These are phyloP conservation scores for Thaumetopoea pityocampa DNA, from an alignment of 1,140 invertebrate genomes.

Conservation along the genomic window DNA sequence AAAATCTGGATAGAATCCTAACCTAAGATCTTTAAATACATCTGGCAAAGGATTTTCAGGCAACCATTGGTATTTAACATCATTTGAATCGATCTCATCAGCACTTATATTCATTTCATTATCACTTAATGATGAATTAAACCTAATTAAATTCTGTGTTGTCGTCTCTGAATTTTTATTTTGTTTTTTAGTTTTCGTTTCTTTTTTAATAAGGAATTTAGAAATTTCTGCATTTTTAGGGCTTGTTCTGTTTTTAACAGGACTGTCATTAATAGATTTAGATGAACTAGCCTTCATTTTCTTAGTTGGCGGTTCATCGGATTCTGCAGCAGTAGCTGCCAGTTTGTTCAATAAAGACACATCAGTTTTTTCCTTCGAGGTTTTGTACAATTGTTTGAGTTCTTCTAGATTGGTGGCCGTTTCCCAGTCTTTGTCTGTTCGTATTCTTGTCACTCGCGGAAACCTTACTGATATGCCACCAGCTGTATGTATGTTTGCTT, in stretches of 20 bases:
- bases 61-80: conserved; percentile 22
- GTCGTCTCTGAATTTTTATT: conserved; percentile 19
- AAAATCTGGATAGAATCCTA: conserved; percentile 67
- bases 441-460: conserved; percentile 89
- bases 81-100: conserved; percentile 20
- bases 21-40: conserved; percentile 46
- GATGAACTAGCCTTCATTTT: conserved; percentile 37
- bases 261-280: conserved; percentile 21
- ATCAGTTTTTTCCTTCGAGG: conserved; percentile 82
- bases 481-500: conserved; percentile 90
- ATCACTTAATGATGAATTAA: conserved; percentile 15
- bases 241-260: conserved; percentile 13
- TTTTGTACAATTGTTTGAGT: conserved; percentile 80
- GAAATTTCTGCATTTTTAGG: conserved; percentile 24
- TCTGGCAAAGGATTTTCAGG: conserved; percentile 60
- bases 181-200: conserved; percentile 17
- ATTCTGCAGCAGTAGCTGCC: conserved; percentile 38
- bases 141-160: conserved; percentile 18
- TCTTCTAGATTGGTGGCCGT: conserved; percentile 88
- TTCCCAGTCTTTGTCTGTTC: conserved; percentile 90
- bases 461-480: conserved; percentile 95
- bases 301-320: conserved; percentile 41
- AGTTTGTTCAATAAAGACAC: conserved; percentile 77
- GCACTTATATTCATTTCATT: conserved; percentile 14
- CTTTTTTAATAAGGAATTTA: conserved; percentile 27